Evolutionary conservation across 1,140 invertebrate species (phyloP), one percentile per base, ranked within the genome.

Genomic region (Bombus pyrosoma): DNA sequence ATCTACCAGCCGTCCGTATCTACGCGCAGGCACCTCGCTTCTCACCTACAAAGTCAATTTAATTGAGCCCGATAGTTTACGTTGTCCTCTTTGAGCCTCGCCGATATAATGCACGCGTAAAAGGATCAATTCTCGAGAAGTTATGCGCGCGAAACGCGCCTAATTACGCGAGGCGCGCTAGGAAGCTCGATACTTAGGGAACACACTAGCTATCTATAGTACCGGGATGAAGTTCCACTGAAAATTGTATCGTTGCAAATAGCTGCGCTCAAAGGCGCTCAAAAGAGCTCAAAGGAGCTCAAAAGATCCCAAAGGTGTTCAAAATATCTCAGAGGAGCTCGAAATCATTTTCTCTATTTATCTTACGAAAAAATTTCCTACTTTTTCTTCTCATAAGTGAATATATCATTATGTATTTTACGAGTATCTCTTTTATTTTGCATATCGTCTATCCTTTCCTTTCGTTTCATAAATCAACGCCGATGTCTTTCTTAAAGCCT

Each of bases 31-130:
- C 0, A 39, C n/a, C 34, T n/a, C 53, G 68, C 41, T 81, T 81
- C 69, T 71, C 77, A n/a, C 57, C 77, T 80, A 41, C 34, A 80
- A 81, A 81, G 57, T 81, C 83, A 66, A 73, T 81, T 80, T 47
- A 81, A 81, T 85, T 73, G 69, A 81, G 13, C 41, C 41, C 25
- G 41, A 80, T 80, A 80, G 68, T 73, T 80, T 47, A 72, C 68
- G 77, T 41, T 53, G 57, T 53, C 69, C 77, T 41, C 83, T 85
- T 85, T 85, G 69, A 79, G 53, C 69, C 18, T 18, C 41, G 32
- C 2, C 8, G 39, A 71, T 59, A 79, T 84, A 43, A 79, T 71
- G 64, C 66, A 71, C 75, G 39, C 66, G n/a, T 59, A 43, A 84
- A 85, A 85, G 77, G 68, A 81, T 59, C 83, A 53, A 53, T 69